Evolutionary conservation across 2,888 invertebrate genomes (phyloP), one percentile per base, ranked within the genome.

Genomic region (Cheilosia scutellata): DNA sequence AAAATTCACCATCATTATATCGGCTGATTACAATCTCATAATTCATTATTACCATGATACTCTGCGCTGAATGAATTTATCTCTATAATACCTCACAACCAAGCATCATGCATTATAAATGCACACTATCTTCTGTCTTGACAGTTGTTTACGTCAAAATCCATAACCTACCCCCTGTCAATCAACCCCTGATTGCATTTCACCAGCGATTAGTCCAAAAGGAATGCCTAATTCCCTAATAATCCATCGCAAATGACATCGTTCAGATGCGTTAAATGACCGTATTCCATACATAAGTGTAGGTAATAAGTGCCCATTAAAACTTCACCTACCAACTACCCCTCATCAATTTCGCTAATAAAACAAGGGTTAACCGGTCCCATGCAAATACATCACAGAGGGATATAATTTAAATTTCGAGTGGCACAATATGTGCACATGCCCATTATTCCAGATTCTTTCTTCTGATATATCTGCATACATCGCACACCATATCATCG

Each of bases 351-450:
- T 55, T 11, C 40, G 20, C 25, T 37, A 55, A 65, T 58, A 40
- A 49, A 58, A 76, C 66, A 76, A 80, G 84, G 80, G 80, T 82
- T 80, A 74, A 37, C 37, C 37, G 37, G 37, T 78, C 68, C 68
- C 77, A 71, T 74, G 53, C 11, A 62, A 62, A 62, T 57, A 55
- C 63, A 71, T 71, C 80, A 80, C 79, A 63, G 42, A 79, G 63
- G 84, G 80, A 71, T 80, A 71, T 71, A 76, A 72, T 77, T 72
- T 82, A 57, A 76, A 80, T 72, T 82, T 86, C 72, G 44, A 86
- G 86, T 82, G 57, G 51, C 66, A 51, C 82, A 68, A 76, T 82
- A 66, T 76, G 60, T 53, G 86, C 82, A 86, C 86, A 86, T 86
- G 86, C 86, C 77, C 80, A 76, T 86, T 75, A 16, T 71, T 51